Evolutionary conservation across 2,888 invertebrate species (phyloP).

Genomic region (Spatulosminthurus flaviceps): DNA sequence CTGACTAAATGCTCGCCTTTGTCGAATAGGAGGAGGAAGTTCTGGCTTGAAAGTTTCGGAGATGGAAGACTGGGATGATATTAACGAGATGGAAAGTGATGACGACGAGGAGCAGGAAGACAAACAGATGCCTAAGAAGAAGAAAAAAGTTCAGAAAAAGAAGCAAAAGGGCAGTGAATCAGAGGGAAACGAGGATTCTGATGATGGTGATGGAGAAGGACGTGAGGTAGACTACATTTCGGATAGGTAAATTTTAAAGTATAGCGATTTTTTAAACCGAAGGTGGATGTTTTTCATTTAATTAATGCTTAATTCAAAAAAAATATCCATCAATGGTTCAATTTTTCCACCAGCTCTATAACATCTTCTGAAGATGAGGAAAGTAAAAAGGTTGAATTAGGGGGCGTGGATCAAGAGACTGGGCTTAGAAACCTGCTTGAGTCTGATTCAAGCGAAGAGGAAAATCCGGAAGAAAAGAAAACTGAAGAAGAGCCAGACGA

Average conservation of each 20-base stretch:
- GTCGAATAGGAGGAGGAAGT: conserved; percentile 16
- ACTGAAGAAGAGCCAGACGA: conserved; percentile 79
- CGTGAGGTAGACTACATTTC: conserved; percentile 94
- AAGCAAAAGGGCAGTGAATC: conserved; percentile 85
- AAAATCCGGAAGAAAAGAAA: conserved; percentile 75
- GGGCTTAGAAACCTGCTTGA: conserved; percentile 85
- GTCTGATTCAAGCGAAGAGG: conserved; percentile 86
- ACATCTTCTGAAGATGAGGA: conserved; percentile 68
- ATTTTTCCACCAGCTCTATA: conserved; percentile 28
- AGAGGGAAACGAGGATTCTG: conserved; percentile 94
- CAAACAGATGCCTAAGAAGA: conserved; percentile 67
- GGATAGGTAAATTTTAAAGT: conserved; percentile 76
- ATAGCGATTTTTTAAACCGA: background rate
- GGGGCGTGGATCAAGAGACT: conserved; percentile 90
- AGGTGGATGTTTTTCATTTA: too few species aligned
- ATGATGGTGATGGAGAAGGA: conserved; percentile 97
- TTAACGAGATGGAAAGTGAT: conserved; percentile 78
- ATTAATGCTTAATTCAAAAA: too few species aligned
- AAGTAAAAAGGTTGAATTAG: conserved; percentile 79
- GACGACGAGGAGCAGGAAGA: conserved; percentile 77
- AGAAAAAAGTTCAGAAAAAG: conserved; percentile 69
- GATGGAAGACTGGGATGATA: conserved; percentile 92
- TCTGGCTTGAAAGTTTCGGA: conserved; percentile 80
- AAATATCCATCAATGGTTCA: background rate
- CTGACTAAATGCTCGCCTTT: too few species aligned